Evolutionary conservation across 2,888 invertebrate species (phyloP), one percentile per base, ranked within the genome.

Genomic region (Polydesmus complanatus): DNA sequence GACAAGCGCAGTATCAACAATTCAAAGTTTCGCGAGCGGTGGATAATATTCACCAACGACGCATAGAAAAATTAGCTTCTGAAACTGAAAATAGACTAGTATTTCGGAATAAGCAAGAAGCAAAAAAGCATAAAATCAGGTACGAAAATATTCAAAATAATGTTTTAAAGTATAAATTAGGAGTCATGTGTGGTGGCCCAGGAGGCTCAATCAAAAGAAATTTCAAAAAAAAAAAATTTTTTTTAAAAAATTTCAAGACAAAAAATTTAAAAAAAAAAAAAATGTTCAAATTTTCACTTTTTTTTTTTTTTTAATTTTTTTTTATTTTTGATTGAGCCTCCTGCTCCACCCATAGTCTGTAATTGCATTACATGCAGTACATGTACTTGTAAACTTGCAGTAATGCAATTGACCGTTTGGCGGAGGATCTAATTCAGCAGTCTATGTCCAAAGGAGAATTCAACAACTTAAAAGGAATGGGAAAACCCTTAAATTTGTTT

Each of bases 401-500:
- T 64, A 83, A 83, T 70, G 88, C 89, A 0, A 84, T 90, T 68
- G 92, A 93, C 65, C 81, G 92, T 59, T 75, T 93, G 0, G 92
- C 92, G 0, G 93, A 93, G 73, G 93, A 93, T 78, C 77, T 91
- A 63, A 93, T 94, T 65, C 89, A 89, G 68, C 90, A 92, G 70
- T 85, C 92, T 0, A 92, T 94, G 82, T 83, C 84, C 0, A 85
- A 83, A 72, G 93, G 93, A 0, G 88, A 93, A 69, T 94, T 93
- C 73, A 84, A 84, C 66, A 88, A 93, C 73, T 75, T 94, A 2
- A 78, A 81, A 27, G 90, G 91, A 0, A 79, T 78, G 65, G 93
- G 93, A 14, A 90, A 92, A 72, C 92, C 92, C 0, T 74, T 93
- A 61, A 76, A 79, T 18, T 74, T 80, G 56, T 80, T 83, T 64